phyloP scores from a whole-genome alignment of 2,888 invertebrate genomes.

The Schizaphis graminum region DNA sequence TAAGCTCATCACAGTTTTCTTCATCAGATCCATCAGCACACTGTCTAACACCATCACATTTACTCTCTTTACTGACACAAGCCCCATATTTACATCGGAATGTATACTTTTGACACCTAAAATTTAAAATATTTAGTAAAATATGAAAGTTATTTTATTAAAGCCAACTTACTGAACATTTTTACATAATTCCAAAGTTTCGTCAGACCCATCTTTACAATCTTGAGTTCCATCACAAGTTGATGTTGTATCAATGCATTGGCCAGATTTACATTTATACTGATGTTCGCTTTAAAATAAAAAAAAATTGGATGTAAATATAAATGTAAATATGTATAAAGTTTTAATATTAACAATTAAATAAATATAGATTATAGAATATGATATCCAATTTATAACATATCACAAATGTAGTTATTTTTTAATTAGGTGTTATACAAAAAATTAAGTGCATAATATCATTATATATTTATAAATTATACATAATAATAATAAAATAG shows the following conservation, averaged over 20 bases:
- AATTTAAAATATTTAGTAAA: not conserved
- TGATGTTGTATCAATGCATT: conserved; percentile 1
- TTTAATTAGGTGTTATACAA: not conserved
- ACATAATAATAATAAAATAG: too few species aligned
- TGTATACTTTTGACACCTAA: conserved; percentile 44
- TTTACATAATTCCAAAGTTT: conserved; percentile 24
- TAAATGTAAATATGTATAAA: not conserved
- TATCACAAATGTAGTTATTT: not conserved
- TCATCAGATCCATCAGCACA: conserved; percentile 65
- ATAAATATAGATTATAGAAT: not conserved
- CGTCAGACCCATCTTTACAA: conserved; percentile 44
- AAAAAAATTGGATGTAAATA: not conserved
- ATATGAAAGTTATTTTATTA: not conserved
- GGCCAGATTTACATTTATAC: conserved; percentile 29
- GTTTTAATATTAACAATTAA: not conserved
- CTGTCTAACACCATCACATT: conserved; percentile 57
- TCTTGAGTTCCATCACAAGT: conserved; percentile 36
- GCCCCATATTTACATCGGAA: conserved; percentile 64
- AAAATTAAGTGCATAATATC: not conserved
- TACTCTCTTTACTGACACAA: conserved; percentile 37
- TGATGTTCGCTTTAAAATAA: not conserved
- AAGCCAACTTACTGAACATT: not conserved
- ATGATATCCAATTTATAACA: not conserved
- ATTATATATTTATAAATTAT: not conserved
- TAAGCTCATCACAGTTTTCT: not conserved